These are phyloP conservation scores for Natrix natrix DNA, from an alignment of 2,797 vertebrate species.

Conservation along the genomic window DNA sequence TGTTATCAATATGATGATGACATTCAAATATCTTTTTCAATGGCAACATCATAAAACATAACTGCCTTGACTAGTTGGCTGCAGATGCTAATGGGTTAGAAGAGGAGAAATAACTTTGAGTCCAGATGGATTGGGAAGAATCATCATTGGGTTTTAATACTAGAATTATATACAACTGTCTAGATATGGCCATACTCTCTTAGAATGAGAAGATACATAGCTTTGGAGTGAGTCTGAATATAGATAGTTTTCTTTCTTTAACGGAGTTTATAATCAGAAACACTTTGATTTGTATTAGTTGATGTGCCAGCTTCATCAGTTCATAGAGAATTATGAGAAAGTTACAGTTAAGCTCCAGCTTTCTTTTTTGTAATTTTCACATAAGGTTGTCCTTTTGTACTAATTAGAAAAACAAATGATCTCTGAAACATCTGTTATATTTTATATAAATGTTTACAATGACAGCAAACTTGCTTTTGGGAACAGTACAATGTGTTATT, in stretches of 20 bases:
- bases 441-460: not conserved
- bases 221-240: not conserved
- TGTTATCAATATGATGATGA: not conserved
- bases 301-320: not conserved
- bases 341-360: not conserved
- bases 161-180: not conserved
- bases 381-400: not conserved
- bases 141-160: not conserved
- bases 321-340: not conserved
- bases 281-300: not conserved
- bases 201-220: not conserved
- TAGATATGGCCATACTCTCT: not conserved
- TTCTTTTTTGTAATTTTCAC: not conserved
- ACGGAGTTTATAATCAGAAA: not conserved
- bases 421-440: not conserved
- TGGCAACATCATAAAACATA: not conserved
- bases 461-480: not conserved
- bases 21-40: not conserved
- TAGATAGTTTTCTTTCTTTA: not conserved
- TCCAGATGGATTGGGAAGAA: not conserved
- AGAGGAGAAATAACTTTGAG: not conserved
- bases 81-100: not conserved
- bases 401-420: not conserved
- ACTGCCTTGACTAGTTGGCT: not conserved
- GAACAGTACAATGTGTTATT: not conserved